A percentile compares a stretch with the other conserved stretches of the same genome.
Evolutionary conservation across 2,888 invertebrate species (phyloP).

Genomic region (Hyppa rectilinea): DNA sequence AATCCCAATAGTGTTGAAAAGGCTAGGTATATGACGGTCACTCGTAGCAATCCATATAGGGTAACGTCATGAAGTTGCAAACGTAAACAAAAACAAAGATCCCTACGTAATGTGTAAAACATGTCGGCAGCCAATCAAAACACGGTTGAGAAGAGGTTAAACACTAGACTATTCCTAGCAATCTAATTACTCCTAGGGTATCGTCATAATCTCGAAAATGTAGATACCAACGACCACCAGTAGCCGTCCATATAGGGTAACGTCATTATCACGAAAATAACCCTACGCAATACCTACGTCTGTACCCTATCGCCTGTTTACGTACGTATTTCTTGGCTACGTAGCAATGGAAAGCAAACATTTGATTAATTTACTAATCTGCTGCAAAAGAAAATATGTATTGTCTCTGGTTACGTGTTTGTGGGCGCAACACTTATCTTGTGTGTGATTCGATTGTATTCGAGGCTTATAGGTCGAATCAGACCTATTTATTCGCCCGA

Average conservation of each 20-base stretch:
- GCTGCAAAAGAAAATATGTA: conserved; percentile 44
- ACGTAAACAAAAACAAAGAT: conserved; percentile 9
- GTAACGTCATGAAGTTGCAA: not conserved
- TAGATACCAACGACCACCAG: not conserved
- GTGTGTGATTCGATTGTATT: conserved; percentile 28
- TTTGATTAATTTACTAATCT: conserved; percentile 58
- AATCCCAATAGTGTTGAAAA: not conserved
- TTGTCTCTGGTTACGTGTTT: conserved; percentile 32
- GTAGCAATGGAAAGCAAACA: conserved; percentile 55
- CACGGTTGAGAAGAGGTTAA: not conserved
- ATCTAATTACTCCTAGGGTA: not conserved
- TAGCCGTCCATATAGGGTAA: conserved; percentile 10
- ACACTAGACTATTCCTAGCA: not conserved
- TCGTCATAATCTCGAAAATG: not conserved
- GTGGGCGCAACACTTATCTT: conserved; percentile 36
- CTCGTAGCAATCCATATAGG: not conserved
- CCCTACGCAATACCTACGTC: conserved; percentile 55
- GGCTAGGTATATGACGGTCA: not conserved
- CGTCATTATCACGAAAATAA: conserved; percentile 15
- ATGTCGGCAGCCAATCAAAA: not conserved
- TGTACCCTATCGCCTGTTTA: conserved; percentile 46
- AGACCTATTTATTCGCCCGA: too few species aligned
- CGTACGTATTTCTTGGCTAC: conserved; percentile 47
- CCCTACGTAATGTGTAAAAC: conserved; percentile 1
- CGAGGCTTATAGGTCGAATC: too few species aligned